Evolutionary conservation across 2,797 vertebrate species (phyloP), one percentile per base, ranked within the genome.

Genomic region (Rhinogobio ventralis): DNA sequence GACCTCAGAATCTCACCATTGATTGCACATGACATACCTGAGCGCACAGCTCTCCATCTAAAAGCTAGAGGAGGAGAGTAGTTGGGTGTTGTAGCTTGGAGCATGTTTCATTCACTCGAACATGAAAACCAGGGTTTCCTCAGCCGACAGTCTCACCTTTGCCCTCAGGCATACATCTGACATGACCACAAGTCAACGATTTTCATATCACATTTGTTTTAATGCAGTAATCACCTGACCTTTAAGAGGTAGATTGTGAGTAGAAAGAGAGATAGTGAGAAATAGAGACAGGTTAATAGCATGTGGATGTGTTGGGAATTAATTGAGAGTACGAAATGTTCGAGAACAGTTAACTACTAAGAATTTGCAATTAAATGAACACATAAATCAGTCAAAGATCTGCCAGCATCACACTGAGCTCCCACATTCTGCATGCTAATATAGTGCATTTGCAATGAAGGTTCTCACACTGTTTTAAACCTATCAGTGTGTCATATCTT

Each of bases 111-210:
- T 36, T 66, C 72, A 51, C n/a, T 51, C 49, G 30, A 77, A 71
- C n/a, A 30, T 60, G 79, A 72, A 68, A 28, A 81, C n/a, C n/a
- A 49, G 79, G 11, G 45, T 78, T 79, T 73, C 25, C 42, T 82
- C 71, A 69, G 49, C 73, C 7, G 17, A 20, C 3, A 9, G 33
- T 30, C 25, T 82, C 62, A 77, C 73, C 80, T 82, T 25, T 68
- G 20, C 17, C 69, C 76, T 71, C 78, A 72, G 60, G 85, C 74
- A 46, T 69, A 46, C 69, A 69, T 49, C 74, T 79, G 73, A 86
- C 84, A 77, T 78, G 69, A 90, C 79, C 72, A 82, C 55, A 86
- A 78, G 20, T 83, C 25, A 55, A 80, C 66, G 78, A 79, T 82
- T 69, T 73, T 57, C 57, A 25, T n/a, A 81, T 75, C 60, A 14